Evolutionary conservation across 2,797 vertebrate species (phyloP).

Genomic region (Oreochromis grahami): DNA sequence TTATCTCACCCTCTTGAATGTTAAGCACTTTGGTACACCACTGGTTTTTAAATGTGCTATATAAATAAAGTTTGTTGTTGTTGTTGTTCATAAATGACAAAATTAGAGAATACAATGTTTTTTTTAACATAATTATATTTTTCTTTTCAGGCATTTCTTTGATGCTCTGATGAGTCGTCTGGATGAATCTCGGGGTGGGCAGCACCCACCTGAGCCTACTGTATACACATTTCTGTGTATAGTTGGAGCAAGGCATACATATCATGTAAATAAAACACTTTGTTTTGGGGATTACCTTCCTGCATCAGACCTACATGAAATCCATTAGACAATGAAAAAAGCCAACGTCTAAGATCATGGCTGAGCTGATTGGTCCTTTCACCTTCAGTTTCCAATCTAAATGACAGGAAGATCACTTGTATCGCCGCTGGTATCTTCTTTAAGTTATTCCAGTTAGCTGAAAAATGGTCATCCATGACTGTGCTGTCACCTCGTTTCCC

Average conservation of each 20-base stretch:
- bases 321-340: conserved; percentile 4
- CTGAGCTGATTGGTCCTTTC: conserved; percentile 81
- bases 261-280: not conserved
- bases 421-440: conserved; percentile 84
- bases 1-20: no score
- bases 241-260: accelerated
- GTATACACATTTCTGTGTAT: not conserved
- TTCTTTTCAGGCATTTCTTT: not conserved
- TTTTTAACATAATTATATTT: not conserved
- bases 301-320: not conserved
- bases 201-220: not conserved
- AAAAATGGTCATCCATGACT: conserved; percentile 83
- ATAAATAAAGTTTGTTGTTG: no score
- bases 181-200: not conserved
- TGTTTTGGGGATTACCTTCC: not conserved
- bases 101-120: not conserved
- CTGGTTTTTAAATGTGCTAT: no score
- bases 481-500: conserved; percentile 38
- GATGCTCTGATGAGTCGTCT: not conserved
- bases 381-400: conserved; percentile 88
- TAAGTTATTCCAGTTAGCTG: conserved; percentile 87
- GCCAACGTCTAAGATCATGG: conserved; percentile 70
- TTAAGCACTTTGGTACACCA: no score
- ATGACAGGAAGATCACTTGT: conserved; percentile 83
- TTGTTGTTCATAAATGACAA: not conserved